Base-by-base conservation (phyloP, 2,113 vertebrate species). In the Anolis sagrei region DNA sequence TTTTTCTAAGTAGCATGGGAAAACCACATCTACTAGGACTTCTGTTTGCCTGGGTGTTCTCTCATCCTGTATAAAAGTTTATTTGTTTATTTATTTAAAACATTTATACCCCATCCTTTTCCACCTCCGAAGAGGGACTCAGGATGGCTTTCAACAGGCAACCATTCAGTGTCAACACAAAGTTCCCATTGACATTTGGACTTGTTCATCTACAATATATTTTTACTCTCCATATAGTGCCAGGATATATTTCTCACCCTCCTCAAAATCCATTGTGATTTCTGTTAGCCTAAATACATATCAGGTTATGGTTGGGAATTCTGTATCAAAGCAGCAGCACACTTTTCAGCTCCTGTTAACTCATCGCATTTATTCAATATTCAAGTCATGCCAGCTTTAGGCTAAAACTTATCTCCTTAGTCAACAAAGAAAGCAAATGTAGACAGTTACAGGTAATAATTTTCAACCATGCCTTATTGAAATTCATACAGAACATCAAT, bases 371-470 rank as follows among this genome's bases (percentile, higher is more conserved):
- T 25, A 81, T 8, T 89, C 86, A 75, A 70, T 29, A 7, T 82
- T 87, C 84, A 48, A 74, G 51, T 79, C 81, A 14, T 3, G 54
- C 29, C 82, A 83, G 21, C 70, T 27, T 23, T 13, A 36, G n/a
- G 74, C 44, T 82, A 9, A 80, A 68, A 21, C 83, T 86, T 78
- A 79, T 74, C 39, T 21, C 58, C 61, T 82, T 1, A 48, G 49
- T 86, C 73, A 86, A 88, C 36, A 86, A 68, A 70, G 66, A 73
- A 34, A 58, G 61, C 66, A 86, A 91, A 83, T 4, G 10, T 61
- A 84, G 77, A 84, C 11, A 39, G 58, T 72, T 34, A 73, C 32
- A 62, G 49, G 44, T 49, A 89, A 79, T 80, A 77, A 25, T 21
- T 76, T 89, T 82, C 68, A 66, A 5, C 51, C 0, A 14, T 29